Base-by-base conservation (phyloP, 2,888 invertebrate species). In the Bombyx huttoni region DNA sequence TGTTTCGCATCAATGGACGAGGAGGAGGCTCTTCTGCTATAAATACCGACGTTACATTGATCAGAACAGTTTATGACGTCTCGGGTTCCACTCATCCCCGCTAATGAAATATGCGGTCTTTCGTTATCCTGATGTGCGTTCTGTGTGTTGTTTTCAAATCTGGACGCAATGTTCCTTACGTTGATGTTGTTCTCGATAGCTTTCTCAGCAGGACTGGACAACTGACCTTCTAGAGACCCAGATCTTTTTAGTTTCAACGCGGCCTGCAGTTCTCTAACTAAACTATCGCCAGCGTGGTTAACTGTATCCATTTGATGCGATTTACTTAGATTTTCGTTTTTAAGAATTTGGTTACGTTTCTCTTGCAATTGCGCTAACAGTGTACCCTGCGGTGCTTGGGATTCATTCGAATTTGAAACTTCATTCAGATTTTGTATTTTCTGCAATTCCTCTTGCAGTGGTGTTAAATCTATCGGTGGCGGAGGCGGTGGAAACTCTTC, bases 401-500 rank as follows among this genome's bases (percentile, higher is more conserved):
- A 50, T 24, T 64, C 59, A 13, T 51, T 56, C 10, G 51, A 49
- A 47, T 55, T 54, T 1, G 57, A 55, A 9, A 57, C 50, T 34
- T 68, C 67, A 54, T 68, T 74, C 8, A 62, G 57, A 45, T 67
- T 72, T 63, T 83, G 79, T 50, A 91, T 82, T 62, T 89, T 88
- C 57, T 85, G 81, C 8, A 91, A 73, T 72, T 92, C 91, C 58
- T 92, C 91, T 54, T 92, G 91, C 0, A 93, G 78, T 0, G 91
- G 90, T 24, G 91, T 91, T 56, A 94, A 81, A 58, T 94, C 94
- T 49, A 94, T 89, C 0, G 93, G 93, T 0, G 94, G 93, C 0
- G 96, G 96, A n/a, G 95, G 95, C 7, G 96, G 96, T 49, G 96
- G 96, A 65, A 96, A 96, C 65, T 96, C 96, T 78, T 96, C 96